Evolutionary conservation across 1,140 invertebrate species (phyloP), one percentile per base, ranked within the genome.

Genomic region (Drosophila auraria): DNA sequence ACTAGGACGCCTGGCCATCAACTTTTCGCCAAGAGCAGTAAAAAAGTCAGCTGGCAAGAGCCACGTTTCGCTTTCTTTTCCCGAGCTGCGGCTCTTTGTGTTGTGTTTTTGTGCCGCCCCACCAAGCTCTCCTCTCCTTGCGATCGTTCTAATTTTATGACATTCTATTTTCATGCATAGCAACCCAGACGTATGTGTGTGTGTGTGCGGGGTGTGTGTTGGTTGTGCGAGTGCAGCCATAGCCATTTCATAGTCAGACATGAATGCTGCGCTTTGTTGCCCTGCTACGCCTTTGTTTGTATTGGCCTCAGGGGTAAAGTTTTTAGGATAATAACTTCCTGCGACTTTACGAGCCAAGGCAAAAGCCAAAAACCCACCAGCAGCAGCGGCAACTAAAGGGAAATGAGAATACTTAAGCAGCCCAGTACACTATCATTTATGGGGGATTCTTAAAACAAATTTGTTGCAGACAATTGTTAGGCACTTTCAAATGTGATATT

Each of bases 301-400:
- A 91, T 91, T 91, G 80, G 80, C 87, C 87, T 87, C 87, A 91
- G 87, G 87, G 83, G 87, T 91, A 91, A 91, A 91, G 87, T 91
- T 91, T 91, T 91, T 91, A 91, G 87, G 83, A 91, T 91, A 91
- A 91, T 91, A 91, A 91, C 87, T 91, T 91, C 87, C 87, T 91
- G 87, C 83, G 87, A 87, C 87, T 91, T 87, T 87, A 89, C 78
- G 87, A 87, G 80, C 64, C 78, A 87, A 83, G 78, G 56, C 82
- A 65, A 87, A 89, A 80, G 70, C 74, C 80, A 83, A 87, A 87
- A 87, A 73, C 77, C 80, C 82, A 74, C 62, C 61, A 75, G 47
- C 63, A 75, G 36, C 60, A 54, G 33, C 72, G 69, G 54, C 69
- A 81, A 66, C 84, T 76, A 71, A 78, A 70, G 86, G 81, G 74